Evolutionary conservation across 2,797 vertebrate species (phyloP).

Genomic region (Sebastes cheni): DNA sequence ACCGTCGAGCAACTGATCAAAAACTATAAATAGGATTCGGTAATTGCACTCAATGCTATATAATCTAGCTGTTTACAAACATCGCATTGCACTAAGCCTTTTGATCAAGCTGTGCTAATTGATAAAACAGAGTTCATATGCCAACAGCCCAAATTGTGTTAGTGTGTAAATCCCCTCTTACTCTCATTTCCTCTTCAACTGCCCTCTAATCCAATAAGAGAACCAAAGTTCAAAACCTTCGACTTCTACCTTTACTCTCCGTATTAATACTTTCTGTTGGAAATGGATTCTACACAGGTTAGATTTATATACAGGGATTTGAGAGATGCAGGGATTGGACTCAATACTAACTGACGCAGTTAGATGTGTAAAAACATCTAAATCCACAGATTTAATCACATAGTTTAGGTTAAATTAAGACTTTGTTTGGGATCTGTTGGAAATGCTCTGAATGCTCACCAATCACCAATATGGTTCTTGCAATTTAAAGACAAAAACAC

Average conservation of each 20-base stretch:
- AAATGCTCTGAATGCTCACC: background rate
- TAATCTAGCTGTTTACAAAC: conserved; percentile 31
- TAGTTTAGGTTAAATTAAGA: background rate
- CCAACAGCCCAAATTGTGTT: conserved; percentile 70
- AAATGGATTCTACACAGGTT: conserved; percentile 15
- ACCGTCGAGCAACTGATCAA: background rate
- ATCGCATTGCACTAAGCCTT: background rate
- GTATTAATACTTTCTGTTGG: conserved; percentile 29
- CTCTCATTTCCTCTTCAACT: conserved; percentile 78
- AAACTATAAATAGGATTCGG: background rate
- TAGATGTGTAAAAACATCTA: background rate
- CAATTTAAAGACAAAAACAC: background rate
- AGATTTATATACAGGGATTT: background rate
- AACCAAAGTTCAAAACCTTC: conserved; percentile 59
- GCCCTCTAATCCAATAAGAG: conserved; percentile 73
- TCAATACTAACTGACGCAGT: background rate
- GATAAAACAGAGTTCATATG: conserved; percentile 21
- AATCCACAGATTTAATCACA: background rate
- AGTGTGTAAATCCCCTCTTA: conserved; percentile 84
- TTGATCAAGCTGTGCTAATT: conserved; percentile 33
- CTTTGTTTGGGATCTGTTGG: background rate
- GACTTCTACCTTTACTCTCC: conserved; percentile 37
- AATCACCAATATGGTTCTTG: background rate
- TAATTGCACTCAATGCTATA: background rate
- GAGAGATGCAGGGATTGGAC: conserved; percentile 11